Percentiles rank a stretch among this genome's conserved stretches.
These are phyloP conservation scores for Heliconius ismenius DNA, from an alignment of 2,888 invertebrate species.

Conservation along the genomic window DNA sequence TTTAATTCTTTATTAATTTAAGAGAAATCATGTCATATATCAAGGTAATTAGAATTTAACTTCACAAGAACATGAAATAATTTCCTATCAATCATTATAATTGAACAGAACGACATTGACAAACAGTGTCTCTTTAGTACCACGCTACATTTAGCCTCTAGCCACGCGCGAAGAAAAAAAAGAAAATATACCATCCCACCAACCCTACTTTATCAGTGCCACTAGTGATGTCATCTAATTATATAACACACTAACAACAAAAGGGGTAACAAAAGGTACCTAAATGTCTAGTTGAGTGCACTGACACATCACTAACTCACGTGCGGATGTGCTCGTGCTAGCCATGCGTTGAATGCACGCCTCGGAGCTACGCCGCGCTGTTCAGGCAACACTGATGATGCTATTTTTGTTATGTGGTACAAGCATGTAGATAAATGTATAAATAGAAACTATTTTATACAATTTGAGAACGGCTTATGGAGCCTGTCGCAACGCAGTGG, in stretches of 20 bases:
- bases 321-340: slow-evolving; percentile 43
- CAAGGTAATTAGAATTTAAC: too few relatives aligned
- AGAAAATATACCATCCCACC: not conserved
- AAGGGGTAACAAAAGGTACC: slow-evolving; percentile 29
- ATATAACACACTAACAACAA: slow-evolving; percentile 26
- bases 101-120: not conserved
- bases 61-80: too few relatives aligned
- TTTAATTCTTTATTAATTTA: not conserved
- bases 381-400: slow-evolving; percentile 44
- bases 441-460: slow-evolving; percentile 16
- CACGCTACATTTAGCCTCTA: not conserved
- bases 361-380: slow-evolving; percentile 42
- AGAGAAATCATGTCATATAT: not conserved
- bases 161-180: not conserved
- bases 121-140: not conserved
- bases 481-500: too few relatives aligned
- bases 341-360: slow-evolving; percentile 49
- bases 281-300: slow-evolving; percentile 40
- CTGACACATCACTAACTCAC: slow-evolving; percentile 44
- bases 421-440: not conserved
- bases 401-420: slow-evolving; percentile 41
- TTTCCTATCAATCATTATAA: too few relatives aligned
- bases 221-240: slow-evolving; percentile 22
- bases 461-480: not conserved
- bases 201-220: not conserved